Conservation (phyloP, 2,113 vertebrate species). For the Haliaeetus leucogaster region DNA sequence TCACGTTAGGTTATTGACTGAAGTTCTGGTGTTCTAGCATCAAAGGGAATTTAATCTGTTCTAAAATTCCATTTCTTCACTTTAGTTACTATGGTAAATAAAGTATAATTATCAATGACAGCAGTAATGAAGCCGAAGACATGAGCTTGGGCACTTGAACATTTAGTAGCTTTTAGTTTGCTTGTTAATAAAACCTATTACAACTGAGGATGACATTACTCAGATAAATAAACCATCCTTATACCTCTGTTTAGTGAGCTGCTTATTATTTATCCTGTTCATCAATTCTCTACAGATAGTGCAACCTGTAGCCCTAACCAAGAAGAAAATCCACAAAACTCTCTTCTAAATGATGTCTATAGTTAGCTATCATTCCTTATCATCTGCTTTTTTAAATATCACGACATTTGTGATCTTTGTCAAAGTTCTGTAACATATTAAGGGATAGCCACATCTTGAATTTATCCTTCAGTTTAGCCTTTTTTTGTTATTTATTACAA, state of each 20-base stretch:
- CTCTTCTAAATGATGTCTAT: not conserved
- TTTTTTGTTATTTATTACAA: not conserved
- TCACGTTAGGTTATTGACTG: not conserved
- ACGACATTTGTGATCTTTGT: not conserved
- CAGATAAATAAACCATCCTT: not conserved
- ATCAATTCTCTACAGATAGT: not conserved
- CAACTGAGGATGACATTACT: not conserved
- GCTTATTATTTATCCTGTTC: not conserved
- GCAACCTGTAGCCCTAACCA: not conserved
- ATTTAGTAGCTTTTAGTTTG: not conserved
- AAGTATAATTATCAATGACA: not conserved
- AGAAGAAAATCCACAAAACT: not conserved
- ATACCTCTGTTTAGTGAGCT: not conserved
- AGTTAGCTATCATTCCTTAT: not conserved
- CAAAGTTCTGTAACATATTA: not conserved
- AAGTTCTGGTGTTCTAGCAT: not conserved
- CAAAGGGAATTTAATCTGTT: not conserved
- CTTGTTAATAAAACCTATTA: not conserved
- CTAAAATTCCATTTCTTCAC: not conserved
- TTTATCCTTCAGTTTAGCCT: not conserved
- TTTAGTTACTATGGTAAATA: not conserved
- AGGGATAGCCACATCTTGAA: not conserved
- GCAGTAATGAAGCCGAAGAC: not conserved
- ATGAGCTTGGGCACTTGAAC: not conserved
- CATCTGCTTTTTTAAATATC: not conserved